These are phyloP conservation scores for Amiota communis DNA, from an alignment of 2,888 invertebrate species.

Conservation along the genomic window DNA sequence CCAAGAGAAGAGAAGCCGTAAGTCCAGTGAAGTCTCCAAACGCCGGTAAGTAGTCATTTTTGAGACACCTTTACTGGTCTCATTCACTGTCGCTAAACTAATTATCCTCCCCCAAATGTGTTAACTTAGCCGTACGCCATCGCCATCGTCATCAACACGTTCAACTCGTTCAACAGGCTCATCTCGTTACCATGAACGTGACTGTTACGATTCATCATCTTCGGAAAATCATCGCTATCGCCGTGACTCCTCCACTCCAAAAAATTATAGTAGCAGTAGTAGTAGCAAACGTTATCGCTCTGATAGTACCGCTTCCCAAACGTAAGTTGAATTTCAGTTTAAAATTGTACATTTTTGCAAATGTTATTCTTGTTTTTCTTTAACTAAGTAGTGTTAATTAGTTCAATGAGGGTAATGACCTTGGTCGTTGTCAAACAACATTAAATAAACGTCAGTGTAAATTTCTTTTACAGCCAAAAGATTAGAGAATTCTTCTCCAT, in stretches of 20 bases:
- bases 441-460: neutral
- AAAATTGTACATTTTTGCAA: no score
- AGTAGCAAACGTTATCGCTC: neutral
- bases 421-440: no score
- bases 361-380: neutral
- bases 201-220: neutral
- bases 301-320: neutral
- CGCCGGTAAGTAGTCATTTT: conserved; percentile 20
- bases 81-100: neutral
- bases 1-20: neutral
- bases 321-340: conserved; percentile 5
- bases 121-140: no score
- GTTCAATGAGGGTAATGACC: no score
- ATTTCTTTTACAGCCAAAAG: conserved; percentile 18
- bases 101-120: no score
- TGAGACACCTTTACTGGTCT: neutral
- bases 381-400: neutral
- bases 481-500: neutral
- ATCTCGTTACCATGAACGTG: neutral
- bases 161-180: neutral
- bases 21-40: neutral
- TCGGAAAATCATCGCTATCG: neutral
- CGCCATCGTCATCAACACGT: no score
- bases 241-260: neutral
- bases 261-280: neutral